Evolutionary conservation across 2,113 vertebrate genomes (phyloP), one percentile per base, ranked within the genome.

Genomic region (Paramisgurnus dabryanus): DNA sequence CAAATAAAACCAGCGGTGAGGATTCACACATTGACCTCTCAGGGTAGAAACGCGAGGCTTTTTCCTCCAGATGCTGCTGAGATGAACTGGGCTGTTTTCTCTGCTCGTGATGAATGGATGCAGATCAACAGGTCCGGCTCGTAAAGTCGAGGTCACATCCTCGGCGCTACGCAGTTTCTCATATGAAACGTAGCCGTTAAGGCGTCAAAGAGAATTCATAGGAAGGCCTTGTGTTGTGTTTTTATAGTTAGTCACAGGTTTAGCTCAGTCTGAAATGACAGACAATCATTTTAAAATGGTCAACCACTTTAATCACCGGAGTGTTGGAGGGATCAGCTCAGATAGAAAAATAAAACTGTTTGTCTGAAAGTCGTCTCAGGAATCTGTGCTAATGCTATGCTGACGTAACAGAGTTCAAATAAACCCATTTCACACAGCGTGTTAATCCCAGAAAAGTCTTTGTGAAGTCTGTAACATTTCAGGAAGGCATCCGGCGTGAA

Each of bases 141-240:
- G 70, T 91, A 93, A 93, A 93, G 86, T 83, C 91, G 85, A 93
- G 92, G 93, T 91, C 92, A 89, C 87, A 87, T 88, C 85, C 89
- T 61, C 86, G 86, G 83, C 70, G 22, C 72, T 69, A 18, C 83
- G 86, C 87, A 85, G 87, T 92, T 92, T 91, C 84, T 93, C 91
- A 92, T 90, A 86, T 85, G 81, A 85, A 57, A 50, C 85, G 86
- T 34, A 70, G 80, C 78, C 67, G 81, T 84, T 89, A 89, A 87
- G 79, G 85, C 82, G 67, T 80, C 70, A 15, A 41, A 3, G n/a
- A 73, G 71, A 58, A 77, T 78, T 43, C 67, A 76, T 66, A 64
- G 71, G 76, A 78, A 90, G 91, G 87, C 92, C 92, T 93, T 93
- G 92, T 88, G 82, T 89, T 90, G 90, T 90, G 90, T 92, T 82